phyloP scores from a whole-genome alignment of 2,797 vertebrate genomes.

The Varecia variegata region DNA sequence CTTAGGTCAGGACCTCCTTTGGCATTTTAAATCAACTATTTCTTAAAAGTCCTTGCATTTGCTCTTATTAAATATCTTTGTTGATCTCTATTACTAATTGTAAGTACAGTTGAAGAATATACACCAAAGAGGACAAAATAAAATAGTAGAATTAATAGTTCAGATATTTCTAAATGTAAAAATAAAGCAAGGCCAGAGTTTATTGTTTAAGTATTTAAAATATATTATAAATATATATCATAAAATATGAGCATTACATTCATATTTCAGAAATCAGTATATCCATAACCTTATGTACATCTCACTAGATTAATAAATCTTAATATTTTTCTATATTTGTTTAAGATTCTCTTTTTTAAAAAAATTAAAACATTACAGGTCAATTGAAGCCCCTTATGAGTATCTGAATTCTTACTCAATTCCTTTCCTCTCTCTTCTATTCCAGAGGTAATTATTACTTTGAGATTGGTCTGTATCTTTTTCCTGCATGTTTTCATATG shows the following conservation, averaged over 20 bases:
- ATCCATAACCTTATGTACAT: neutral
- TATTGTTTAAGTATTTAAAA: slow-evolving; percentile 7
- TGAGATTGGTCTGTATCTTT: neutral
- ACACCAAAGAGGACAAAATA: neutral
- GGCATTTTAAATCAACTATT: neutral
- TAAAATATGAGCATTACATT: neutral
- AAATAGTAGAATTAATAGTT: neutral
- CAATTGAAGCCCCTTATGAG: neutral
- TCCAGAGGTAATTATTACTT: neutral
- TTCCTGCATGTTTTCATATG: neutral
- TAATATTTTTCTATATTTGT: neutral
- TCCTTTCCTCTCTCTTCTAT: neutral
- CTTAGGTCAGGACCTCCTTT: neutral
- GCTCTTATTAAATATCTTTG: neutral
- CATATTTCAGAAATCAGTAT: neutral
- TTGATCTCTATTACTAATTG: neutral
- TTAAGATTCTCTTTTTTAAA: neutral
- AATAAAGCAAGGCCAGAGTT: neutral
- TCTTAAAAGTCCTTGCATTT: neutral
- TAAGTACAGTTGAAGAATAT: neutral
- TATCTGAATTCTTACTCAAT: neutral
- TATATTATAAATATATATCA: neutral
- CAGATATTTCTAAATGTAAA: slow-evolving; percentile 12
- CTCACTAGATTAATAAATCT: neutral
- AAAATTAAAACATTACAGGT: neutral